Evolutionary conservation across 2,797 vertebrate species (phyloP), one percentile per base, ranked within the genome.

Genomic region (Oreonectes daqikongensis): DNA sequence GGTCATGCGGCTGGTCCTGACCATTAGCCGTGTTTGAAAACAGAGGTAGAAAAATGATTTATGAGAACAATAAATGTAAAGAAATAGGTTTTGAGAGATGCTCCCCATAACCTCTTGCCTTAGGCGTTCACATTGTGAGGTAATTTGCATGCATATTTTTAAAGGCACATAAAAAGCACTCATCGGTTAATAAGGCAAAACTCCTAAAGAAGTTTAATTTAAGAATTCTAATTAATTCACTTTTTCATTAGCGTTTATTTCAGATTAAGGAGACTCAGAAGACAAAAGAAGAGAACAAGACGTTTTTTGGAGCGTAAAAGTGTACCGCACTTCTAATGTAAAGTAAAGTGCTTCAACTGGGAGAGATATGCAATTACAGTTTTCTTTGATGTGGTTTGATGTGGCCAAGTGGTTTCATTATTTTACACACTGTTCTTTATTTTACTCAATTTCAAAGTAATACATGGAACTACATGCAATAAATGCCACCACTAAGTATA

Each of bases 201-300:
- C 66, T 76, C 50, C 46, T 77, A 64, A 53, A 66, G 69, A 82
- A 86, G 82, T 84, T 81, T 81, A 79, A 86, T 84, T 83, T 79
- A 78, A 73, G 80, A 81, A 78, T 75, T 78, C 76, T 82, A 84
- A 88, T 86, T 77, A 86, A 81, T 85, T 82, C 73, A 72, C 72
- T 71, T 85, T 70, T 84, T 84, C 83, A 81, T 79, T 81, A 72
- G 72, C 60, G 69, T 69, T 74, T 61, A 72, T 75, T 83, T 80
- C 72, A 60, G 82, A 87, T 87, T 85, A 86, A 65, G 75, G 61
- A 70, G 75, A 65, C 74, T 78, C 71, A 14, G 50, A 69, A 79
- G 66, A 79, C 72, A 82, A 79, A 72, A 66, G 44, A 65, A 79
- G 20, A 53, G 35, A 77, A 75, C 73, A 72, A 44, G 44, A 65